These are phyloP conservation scores for Muscicapa striata DNA, from an alignment of 2,797 vertebrate genomes.

Conservation along the genomic window DNA sequence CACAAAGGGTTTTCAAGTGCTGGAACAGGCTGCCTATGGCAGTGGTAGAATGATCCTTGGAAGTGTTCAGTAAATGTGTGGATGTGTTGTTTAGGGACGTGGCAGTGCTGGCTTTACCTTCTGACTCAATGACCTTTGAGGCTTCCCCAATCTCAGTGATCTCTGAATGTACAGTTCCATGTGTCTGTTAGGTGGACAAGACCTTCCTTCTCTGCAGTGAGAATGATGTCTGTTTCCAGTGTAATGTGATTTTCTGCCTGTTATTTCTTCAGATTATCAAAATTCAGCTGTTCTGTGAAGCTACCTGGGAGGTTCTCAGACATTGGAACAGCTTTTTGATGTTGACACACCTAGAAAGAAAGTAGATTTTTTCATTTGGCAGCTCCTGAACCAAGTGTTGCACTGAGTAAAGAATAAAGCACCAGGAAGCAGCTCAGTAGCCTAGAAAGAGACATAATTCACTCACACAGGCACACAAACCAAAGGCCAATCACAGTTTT, in stretches of 20 bases:
- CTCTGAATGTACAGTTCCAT: background rate
- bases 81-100: background rate
- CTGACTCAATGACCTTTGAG: background rate
- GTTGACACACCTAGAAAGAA: background rate
- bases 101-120: background rate
- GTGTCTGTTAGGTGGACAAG: background rate
- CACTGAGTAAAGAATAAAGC: background rate
- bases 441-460: background rate
- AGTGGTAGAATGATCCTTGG: background rate
- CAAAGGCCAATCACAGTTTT: background rate
- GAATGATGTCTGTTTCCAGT: background rate
- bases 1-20: background rate
- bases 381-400: background rate
- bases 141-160: background rate
- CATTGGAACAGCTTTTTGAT: background rate
- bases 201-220: background rate
- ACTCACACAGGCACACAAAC: background rate
- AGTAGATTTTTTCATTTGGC: background rate
- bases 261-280: background rate
- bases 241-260: fast-evolving
- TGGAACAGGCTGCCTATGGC: background rate
- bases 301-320: background rate
- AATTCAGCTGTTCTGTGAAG: background rate
- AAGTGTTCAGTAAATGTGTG: background rate
- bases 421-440: background rate